Conservation (phyloP, 2,113 vertebrate genomes). For the Asarcornis scutulata region DNA sequence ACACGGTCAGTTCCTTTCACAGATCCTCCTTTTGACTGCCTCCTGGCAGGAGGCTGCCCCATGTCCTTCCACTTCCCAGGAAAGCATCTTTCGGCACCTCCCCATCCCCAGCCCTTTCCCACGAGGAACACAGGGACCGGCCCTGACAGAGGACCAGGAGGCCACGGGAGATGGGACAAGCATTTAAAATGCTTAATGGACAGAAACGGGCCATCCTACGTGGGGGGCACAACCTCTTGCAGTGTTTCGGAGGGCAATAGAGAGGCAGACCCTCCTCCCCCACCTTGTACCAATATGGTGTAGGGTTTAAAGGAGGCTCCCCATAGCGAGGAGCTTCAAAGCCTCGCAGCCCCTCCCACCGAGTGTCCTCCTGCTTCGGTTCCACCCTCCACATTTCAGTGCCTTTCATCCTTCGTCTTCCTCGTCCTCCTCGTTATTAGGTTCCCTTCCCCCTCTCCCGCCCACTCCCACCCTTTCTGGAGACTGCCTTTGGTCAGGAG, state of each 20-base stretch:
- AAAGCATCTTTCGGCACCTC: not conserved
- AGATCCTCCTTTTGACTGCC: not conserved
- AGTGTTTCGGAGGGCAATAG: slow-evolving; percentile 16
- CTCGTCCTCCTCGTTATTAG: slow-evolving; percentile 61
- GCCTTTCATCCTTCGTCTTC: slow-evolving; percentile 72
- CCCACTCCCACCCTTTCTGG: slow-evolving; percentile 52
- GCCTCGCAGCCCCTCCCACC: slow-evolving; percentile 39
- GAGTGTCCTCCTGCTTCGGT: slow-evolving; percentile 63
- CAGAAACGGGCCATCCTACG: slow-evolving; percentile 3
- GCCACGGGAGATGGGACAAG: not conserved
- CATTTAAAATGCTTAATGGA: slow-evolving; percentile 2
- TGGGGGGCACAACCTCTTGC: not conserved
- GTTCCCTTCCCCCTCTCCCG: slow-evolving; percentile 50
- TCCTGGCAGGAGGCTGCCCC: not conserved
- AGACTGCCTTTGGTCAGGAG: slow-evolving; percentile 70
- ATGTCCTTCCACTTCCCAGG: not conserved
- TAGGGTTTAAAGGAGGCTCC: slow-evolving; percentile 71
- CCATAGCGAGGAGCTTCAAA: slow-evolving; percentile 69
- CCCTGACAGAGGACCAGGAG: not conserved
- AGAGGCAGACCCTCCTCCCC: slow-evolving; percentile 36
- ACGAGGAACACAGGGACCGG: not conserved
- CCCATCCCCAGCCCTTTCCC: not conserved
- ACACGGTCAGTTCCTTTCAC: not conserved
- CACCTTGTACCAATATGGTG: slow-evolving; percentile 51
- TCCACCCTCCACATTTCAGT: slow-evolving; percentile 60